Base-by-base conservation (phyloP, 2,113 vertebrate species). In the Brienomyrus brachyistius region DNA sequence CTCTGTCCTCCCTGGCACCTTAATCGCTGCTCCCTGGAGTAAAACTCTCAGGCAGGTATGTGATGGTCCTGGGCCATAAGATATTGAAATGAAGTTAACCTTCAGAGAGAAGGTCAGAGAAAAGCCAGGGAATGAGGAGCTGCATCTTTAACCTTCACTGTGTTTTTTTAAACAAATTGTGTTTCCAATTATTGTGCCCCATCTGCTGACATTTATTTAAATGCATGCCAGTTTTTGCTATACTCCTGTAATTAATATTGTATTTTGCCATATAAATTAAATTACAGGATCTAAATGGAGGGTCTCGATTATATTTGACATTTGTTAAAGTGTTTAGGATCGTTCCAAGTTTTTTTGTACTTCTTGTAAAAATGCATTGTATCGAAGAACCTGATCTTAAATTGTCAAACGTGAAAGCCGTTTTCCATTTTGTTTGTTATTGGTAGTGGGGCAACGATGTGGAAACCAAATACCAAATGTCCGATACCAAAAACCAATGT, bases 51-150 rank as follows among this genome's bases (percentile, higher is more conserved):
- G 21, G 48, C 82, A 84, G 82, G 82, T 84, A 84, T 10, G 43
- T 11, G 21, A 47, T 47, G 40, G 82, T 84, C 82, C 40, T 48
- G 82, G 82, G 82, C 82, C 82, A 84, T 84, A 84, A 84, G 82
- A 84, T 84, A 84, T 84, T 84, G 82, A 84, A 84, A 84, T 84
- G 82, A 84, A 84, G 82, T 84, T 84, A 84, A 84, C 82, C 82
- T 84, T 84, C 82, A 84, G 21, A 47, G 43, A 84, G 82, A 84
- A 84, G 82, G 45, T 84, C 82, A 84, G 80, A 83, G 35, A 15
- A 77, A 77, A 40, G 70, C 70, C 31, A 77, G 35, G 35, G 35
- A 80, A 19, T 43, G 74, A 80, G 1, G 21, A 84, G 82, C 40
- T 48, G 43, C 45, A n/a, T 84, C 82, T 48, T 48, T 84, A 84